Evolutionary conservation across 2,888 invertebrate species (phyloP).

Genomic region (Plebejus argus): DNA sequence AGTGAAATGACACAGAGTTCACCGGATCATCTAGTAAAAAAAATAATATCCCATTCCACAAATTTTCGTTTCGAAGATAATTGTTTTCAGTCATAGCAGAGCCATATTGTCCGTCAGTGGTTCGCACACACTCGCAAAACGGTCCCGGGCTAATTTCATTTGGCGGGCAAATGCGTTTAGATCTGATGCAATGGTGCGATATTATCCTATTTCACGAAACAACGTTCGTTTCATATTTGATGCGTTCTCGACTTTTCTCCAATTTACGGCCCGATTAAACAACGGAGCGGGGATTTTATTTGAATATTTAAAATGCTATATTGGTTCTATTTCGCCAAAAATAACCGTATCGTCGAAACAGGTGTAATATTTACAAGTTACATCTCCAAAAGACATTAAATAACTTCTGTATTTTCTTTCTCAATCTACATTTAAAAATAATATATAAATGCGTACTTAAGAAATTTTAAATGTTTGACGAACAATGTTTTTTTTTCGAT

Average conservation of each 20-base stretch:
- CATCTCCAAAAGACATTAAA: constrained; percentile 47
- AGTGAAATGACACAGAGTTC: too few relatives aligned
- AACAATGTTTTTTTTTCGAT: too few relatives aligned
- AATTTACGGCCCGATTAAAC: constrained; percentile 79
- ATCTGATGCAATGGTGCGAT: constrained; percentile 70
- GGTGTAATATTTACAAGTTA: constrained; percentile 31
- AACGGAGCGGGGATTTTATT: constrained; percentile 74
- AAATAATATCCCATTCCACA: background rate
- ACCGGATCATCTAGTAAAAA: too few relatives aligned
- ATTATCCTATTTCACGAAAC: constrained; percentile 76
- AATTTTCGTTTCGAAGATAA: background rate
- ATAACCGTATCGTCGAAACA: constrained; percentile 55
- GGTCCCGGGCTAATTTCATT: constrained; percentile 47
- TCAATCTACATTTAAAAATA: background rate
- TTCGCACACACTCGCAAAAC: constrained; percentile 2
- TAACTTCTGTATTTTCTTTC: background rate
- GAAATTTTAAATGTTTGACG: too few relatives aligned
- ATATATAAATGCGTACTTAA: too few relatives aligned
- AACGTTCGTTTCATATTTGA: constrained; percentile 77
- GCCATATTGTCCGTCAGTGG: constrained; percentile 13
- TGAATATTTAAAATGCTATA: constrained; percentile 79
- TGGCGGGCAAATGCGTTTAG: constrained; percentile 59
- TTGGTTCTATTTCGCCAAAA: constrained; percentile 72
- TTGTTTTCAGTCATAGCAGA: background rate
- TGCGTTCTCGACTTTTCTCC: constrained; percentile 78